A percentile compares a stretch with the other conserved stretches of the same genome.
Conservation (phyloP, 35 echinoderm and acorn worm species). For the Chiridota heheva region DNA sequence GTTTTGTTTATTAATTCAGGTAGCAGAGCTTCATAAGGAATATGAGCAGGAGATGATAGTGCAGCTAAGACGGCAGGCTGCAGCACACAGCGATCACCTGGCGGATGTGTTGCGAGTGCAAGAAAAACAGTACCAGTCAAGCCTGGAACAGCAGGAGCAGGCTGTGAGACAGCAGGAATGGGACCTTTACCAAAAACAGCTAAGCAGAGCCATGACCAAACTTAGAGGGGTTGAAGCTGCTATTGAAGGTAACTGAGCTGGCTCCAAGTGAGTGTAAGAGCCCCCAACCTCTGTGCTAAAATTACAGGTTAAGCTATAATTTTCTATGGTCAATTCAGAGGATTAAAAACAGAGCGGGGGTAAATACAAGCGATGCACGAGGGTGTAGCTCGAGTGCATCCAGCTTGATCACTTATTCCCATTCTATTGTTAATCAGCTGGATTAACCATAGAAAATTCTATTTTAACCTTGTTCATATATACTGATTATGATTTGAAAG, state of each 20-base stretch:
- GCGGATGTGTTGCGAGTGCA: constrained; percentile 78
- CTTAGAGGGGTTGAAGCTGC: constrained; percentile 86
- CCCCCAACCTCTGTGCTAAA: not conserved
- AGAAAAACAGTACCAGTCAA: constrained; percentile 57
- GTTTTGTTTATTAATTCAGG: too few relatives aligned
- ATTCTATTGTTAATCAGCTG: too few relatives aligned
- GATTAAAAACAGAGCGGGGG: too few relatives aligned
- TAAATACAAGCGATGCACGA: too few relatives aligned
- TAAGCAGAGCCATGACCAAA: constrained; percentile 74
- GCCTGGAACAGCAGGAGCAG: constrained; percentile 50
- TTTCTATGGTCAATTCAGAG: not conserved
- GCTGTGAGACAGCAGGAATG: constrained; percentile 57
- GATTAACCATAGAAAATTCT: too few relatives aligned
- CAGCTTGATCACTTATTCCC: not conserved
- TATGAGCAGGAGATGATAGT: constrained; percentile 72
- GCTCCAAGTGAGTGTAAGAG: not conserved
- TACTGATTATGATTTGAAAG: too few relatives aligned
- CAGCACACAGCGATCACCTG: constrained; percentile 95
- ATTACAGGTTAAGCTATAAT: too few relatives aligned
- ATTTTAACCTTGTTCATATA: too few relatives aligned
- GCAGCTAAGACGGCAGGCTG: constrained; percentile 85
- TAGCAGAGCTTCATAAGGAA: constrained; percentile 53
- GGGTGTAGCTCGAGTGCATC: not conserved
- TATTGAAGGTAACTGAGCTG: constrained; percentile 70
- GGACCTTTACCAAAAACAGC: constrained; percentile 69